These are phyloP conservation scores for Branchellion lobata DNA, from an alignment of 2,888 invertebrate genomes.

Conservation along the genomic window DNA sequence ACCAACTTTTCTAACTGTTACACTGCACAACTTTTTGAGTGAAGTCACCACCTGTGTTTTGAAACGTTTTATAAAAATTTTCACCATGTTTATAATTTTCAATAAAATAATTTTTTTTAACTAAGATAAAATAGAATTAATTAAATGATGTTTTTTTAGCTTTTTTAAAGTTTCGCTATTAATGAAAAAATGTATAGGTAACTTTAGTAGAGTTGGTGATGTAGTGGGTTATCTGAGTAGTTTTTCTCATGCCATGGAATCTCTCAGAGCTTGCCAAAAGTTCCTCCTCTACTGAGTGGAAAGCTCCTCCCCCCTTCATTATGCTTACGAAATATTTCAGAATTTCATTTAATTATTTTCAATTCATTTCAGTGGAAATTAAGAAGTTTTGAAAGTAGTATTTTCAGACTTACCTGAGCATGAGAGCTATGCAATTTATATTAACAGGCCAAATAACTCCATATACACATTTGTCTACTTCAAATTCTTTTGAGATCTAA, in stretches of 20 bases:
- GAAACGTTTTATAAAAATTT: not conserved
- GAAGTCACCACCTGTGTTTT: not conserved
- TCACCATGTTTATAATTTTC: not conserved
- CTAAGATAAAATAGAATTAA: no score
- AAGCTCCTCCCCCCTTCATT: not conserved
- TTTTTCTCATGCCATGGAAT: not conserved
- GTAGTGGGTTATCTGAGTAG: not conserved
- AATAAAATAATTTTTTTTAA: no score
- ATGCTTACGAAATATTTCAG: not conserved
- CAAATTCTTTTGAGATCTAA: not conserved
- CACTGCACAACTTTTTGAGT: not conserved
- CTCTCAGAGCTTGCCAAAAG: not conserved
- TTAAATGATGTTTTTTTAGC: not conserved
- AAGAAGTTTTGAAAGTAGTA: not conserved
- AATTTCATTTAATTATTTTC: not conserved
- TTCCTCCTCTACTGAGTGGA: not conserved
- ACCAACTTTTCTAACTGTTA: not conserved
- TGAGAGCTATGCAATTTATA: not conserved
- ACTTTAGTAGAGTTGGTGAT: not conserved
- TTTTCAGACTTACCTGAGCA: not conserved
- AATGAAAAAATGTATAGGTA: not conserved
- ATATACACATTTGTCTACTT: not conserved
- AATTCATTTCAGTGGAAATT: not conserved
- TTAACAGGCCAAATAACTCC: not conserved
- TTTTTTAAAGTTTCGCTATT: no score